Percentiles rank a stretch among this genome's conserved stretches.
Evolutionary conservation across 1,140 invertebrate species (phyloP).

Genomic region (Drosophila kepulauana): DNA sequence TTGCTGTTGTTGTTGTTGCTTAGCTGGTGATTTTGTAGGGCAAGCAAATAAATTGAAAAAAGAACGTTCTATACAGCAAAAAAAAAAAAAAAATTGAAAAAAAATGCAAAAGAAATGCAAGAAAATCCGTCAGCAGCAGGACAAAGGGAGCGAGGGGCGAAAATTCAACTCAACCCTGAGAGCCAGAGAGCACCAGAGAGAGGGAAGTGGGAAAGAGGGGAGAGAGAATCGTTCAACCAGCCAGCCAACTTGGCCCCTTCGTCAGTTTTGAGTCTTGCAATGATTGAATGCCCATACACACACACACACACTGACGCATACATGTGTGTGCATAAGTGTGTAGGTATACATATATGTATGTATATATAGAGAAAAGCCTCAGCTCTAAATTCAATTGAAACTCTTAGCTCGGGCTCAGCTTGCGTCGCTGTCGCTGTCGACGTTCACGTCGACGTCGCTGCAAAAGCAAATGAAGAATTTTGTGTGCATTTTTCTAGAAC

Average conservation of each 20-base stretch:
- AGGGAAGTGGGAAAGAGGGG: too few relatives aligned
- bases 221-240: conserved; percentile 11
- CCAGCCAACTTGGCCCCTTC: conserved; percentile 27
- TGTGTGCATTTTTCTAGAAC: conserved; percentile 73
- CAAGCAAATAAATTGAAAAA: conserved; percentile 77
- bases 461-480: conserved; percentile 76
- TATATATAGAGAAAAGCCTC: conserved; percentile 29
- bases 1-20: conserved; percentile 57
- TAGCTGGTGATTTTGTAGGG: conserved; percentile 72
- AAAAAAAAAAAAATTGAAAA: conserved; percentile 4
- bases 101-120: conserved; percentile 23
- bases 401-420: conserved; percentile 58
- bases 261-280: conserved; percentile 67
- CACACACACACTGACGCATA: conserved; percentile 17
- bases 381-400: conserved; percentile 79
- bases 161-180: too few relatives aligned
- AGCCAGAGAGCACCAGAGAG: background rate
- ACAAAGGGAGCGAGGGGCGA: background rate
- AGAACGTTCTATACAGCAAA: conserved; percentile 3
- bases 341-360: conserved; percentile 4
- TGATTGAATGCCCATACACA: conserved; percentile 73
- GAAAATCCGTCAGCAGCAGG: conserved; percentile 39
- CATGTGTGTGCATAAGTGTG: conserved; percentile 1
- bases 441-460: conserved; percentile 9
- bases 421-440: conserved; percentile 11